Percentiles rank a stretch among this genome's conserved stretches.
Evolutionary conservation across 1,140 invertebrate species (phyloP).

Genomic region (Nixonia krombeini): DNA sequence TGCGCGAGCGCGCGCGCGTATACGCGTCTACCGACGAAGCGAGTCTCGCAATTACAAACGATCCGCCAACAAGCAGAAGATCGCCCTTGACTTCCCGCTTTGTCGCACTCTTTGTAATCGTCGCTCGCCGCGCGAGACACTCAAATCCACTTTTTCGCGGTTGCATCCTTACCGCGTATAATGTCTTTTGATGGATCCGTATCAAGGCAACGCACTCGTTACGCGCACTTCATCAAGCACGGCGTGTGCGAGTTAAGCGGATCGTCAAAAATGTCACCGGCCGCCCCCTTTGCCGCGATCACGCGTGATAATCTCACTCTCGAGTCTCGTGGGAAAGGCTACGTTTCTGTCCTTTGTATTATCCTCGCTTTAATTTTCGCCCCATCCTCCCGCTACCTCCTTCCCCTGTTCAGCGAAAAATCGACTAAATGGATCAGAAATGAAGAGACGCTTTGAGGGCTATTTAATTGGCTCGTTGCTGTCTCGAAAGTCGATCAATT

Average conservation of each 20-base stretch:
- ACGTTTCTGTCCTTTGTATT: too few species aligned
- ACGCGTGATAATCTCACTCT: not conserved
- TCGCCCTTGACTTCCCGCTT: constrained; percentile 32
- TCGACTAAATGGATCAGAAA: too few species aligned
- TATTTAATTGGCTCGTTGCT: too few species aligned
- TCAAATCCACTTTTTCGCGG: constrained; percentile 18
- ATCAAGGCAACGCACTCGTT: constrained; percentile 16
- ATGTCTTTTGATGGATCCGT: constrained; percentile 24
- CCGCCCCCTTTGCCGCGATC: not conserved
- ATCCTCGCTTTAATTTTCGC: too few species aligned
- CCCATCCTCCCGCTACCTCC: too few species aligned
- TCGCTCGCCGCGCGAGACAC: constrained; percentile 1
- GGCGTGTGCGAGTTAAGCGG: not conserved
- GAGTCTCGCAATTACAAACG: constrained; percentile 58
- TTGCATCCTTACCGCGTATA: constrained; percentile 5
- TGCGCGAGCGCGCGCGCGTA: constrained; percentile 3
- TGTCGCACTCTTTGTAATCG: constrained; percentile 45
- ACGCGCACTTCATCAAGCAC: constrained; percentile 1
- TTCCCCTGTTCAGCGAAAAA: too few species aligned
- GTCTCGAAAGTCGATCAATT: too few species aligned
- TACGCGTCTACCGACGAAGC: constrained; percentile 34
- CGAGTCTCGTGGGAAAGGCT: too few species aligned
- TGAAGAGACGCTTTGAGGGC: too few species aligned
- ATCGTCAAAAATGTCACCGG: not conserved
- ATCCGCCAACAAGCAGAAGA: constrained; percentile 38